Conservation (phyloP, 2,797 vertebrate genomes). For the Cuniculus paca region DNA sequence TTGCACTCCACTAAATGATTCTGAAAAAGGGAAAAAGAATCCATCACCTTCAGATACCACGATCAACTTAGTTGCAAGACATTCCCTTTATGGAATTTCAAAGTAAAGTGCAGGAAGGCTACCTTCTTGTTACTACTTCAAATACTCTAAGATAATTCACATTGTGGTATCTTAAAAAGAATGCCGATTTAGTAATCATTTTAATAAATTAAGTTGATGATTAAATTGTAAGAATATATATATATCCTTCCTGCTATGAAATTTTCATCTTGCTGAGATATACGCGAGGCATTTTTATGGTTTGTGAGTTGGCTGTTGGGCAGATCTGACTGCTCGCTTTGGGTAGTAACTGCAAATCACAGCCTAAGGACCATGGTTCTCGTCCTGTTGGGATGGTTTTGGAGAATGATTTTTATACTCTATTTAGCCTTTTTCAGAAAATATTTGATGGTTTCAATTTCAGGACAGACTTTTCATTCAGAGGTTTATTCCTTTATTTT, state of each 20-base stretch:
- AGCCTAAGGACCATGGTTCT: neutral
- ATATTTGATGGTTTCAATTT: neutral
- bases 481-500: neutral
- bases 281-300: neutral
- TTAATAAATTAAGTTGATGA: neutral
- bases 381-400: neutral
- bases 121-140: neutral
- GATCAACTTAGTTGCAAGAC: neutral
- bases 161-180: neutral
- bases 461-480: neutral
- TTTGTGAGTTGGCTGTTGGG: neutral
- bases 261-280: constrained; percentile 32
- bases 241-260: neutral
- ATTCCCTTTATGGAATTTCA: neutral
- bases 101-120: neutral
- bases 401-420: neutral
- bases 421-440: neutral
- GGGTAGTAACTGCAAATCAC: neutral
- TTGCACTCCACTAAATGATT: neutral
- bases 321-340: neutral
- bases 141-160: neutral
- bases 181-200: neutral
- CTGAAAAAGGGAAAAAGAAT: neutral
- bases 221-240: neutral
- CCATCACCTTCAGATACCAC: neutral